A percentile compares a stretch with the other conserved stretches of the same genome.
These are phyloP conservation scores for Acronicta alni DNA, from an alignment of 2,888 invertebrate genomes.

Conservation along the genomic window DNA sequence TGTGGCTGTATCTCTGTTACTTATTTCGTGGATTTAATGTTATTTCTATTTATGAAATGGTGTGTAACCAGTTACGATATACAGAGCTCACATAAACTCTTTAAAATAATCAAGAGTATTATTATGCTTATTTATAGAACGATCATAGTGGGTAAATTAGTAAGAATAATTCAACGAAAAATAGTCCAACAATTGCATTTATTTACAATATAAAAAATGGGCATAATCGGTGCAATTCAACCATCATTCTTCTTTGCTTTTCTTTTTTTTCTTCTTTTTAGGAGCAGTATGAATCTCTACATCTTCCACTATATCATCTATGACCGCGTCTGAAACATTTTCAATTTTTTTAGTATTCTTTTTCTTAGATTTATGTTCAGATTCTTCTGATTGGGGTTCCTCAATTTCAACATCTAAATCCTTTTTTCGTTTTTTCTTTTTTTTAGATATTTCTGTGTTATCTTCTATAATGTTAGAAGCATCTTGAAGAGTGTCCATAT, in stretches of 20 bases:
- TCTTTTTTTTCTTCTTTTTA: conserved; percentile 54
- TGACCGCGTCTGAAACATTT: conserved; percentile 5
- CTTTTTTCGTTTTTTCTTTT: conserved; percentile 62
- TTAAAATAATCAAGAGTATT: no score
- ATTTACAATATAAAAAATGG: conserved; percentile 15
- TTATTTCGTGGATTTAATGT: no score
- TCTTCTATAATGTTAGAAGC: conserved; percentile 2
- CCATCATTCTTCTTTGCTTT: conserved; percentile 31
- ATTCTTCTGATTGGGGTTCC: conserved; percentile 11
- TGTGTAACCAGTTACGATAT: no score
- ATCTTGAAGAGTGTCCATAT: conserved; percentile 1
- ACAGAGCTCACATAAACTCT: no score
- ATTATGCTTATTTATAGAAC: no score
- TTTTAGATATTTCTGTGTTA: conserved; percentile 35
- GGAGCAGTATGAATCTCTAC: conserved; percentile 16
- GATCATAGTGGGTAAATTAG: no score
- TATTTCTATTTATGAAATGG: no score
- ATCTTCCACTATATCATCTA: conserved; percentile 2
- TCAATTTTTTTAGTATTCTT: conserved; percentile 24
- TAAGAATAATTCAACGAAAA: not conserved
- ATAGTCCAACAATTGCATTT: conserved; percentile 6
- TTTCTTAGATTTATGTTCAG: conserved; percentile 22
- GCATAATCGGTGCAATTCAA: not conserved
- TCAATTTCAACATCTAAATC: conserved; percentile 14
- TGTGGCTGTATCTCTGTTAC: no score